Evolutionary conservation across 2,113 vertebrate genomes (phyloP), one percentile per base, ranked within the genome.

Genomic region (Ciconia maguari): DNA sequence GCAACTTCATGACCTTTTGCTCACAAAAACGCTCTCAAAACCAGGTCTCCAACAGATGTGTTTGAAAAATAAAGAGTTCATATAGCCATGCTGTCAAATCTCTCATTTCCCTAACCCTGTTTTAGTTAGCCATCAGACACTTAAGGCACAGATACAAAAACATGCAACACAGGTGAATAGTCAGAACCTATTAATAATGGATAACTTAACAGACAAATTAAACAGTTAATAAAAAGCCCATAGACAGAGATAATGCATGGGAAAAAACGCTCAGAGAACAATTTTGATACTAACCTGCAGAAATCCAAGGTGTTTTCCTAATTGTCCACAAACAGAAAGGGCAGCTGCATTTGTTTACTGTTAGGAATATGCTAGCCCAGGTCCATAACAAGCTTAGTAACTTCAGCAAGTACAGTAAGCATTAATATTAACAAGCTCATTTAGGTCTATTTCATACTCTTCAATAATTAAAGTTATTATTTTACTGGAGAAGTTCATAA

Each of bases 401-500:
- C 62, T 91, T 90, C 81, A 90, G 62, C 51, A 46, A 83, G 70
- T 79, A n/a, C 13, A 88, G n/a, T 22, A 57, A 79, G 18, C 41
- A 79, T 87, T 75, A 91, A 88, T 79, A 95, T 77, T 89, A 92
- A 92, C 48, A 87, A 90, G 69, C 30, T 88, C 55, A 81, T 89
- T 70, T 84, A 69, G 41, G 52, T 61, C 83, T 91, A 54, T 30
- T 89, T 89, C 81, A 87, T 49, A 52, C 5, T 94, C 36, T 58
- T 91, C 48, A 89, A 65, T 52, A 92, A 83, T 55, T 54, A 16
- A 89, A 84, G 51, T 79, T 87, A 30, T 34, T 94, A 44, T 87
- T 68, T 94, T 64, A 91, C 61, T 66, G 54, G 15, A 89, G n/a
- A 92, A 52, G 74, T 87, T 82, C 42, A 49, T 36, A 85, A 87